These are phyloP conservation scores for Petrocephalus microphthalmus DNA, from an alignment of 2,113 vertebrate species.

Conservation along the genomic window DNA sequence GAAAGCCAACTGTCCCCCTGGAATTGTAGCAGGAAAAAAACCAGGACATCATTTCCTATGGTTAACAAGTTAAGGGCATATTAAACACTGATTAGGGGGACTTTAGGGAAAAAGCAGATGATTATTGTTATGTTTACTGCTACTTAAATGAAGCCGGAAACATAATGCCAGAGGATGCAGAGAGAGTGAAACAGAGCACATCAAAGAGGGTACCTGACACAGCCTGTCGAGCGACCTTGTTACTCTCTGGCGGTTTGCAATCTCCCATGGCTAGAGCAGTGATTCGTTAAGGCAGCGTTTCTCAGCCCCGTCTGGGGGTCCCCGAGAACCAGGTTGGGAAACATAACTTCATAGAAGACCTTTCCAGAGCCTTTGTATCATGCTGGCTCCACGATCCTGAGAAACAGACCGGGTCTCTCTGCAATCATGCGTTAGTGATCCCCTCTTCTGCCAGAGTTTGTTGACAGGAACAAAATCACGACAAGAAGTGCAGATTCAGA, in stretches of 20 bases:
- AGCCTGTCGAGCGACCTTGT: neutral
- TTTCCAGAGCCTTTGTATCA: neutral
- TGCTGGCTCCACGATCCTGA: neutral
- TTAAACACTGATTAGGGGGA: neutral
- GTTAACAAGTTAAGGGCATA: constrained; percentile 5
- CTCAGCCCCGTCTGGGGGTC: neutral
- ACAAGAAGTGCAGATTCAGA: neutral
- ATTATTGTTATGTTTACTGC: neutral
- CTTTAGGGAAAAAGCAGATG: neutral
- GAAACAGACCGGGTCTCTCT: neutral
- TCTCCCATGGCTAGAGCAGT: neutral
- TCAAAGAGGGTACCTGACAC: neutral
- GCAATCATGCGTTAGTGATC: neutral
- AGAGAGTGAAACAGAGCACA: neutral
- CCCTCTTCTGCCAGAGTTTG: neutral
- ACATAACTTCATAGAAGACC: neutral
- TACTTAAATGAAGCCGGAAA: constrained; percentile 1
- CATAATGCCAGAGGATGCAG: neutral
- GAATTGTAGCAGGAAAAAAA: neutral
- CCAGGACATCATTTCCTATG: neutral
- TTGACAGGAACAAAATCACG: neutral
- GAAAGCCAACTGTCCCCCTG: neutral
- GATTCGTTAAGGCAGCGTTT: neutral
- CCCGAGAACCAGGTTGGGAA: neutral
- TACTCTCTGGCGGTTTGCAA: neutral